Evolutionary conservation across 2,888 invertebrate genomes (phyloP), one percentile per base, ranked within the genome.

Genomic region (Graphium colonna): DNA sequence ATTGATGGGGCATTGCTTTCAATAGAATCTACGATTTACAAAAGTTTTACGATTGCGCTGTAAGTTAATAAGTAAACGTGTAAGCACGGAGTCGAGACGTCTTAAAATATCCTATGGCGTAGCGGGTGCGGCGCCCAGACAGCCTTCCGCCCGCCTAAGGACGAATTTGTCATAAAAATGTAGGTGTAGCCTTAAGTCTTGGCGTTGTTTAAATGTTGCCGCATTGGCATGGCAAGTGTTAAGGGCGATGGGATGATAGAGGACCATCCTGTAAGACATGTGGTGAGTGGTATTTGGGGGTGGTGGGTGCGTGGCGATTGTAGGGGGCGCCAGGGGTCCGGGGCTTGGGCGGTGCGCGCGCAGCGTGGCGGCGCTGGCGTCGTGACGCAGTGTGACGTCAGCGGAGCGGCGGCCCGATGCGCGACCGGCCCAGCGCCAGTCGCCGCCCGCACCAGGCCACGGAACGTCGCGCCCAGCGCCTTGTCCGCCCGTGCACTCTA

Each of bases 361-460:
- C 76, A 63, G 71, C 67, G 77, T 75, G 82, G 84, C 85, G 82
- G 84, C 85, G 87, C 82, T 82, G 82, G 81, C 85, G 83, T 84
- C 83, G 91, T 89, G 91, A 91, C 91, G 92, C 92, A 92, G 92
- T 92, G 91, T 92, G 92, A 92, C 92, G 92, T 92, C 92, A 92
- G 91, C 91, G 91, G 87, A 91, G 91, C 90, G 91, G 91, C 91
- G 92, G 90, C 91, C 92, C 91, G 88, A 91, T 91, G 91, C 90
- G 89, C 84, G 83, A 85, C 86, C 90, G 87, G 85, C 85, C 89
- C 84, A 83, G 80, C 90, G 85, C 83, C 91, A 90, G 89, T 91
- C 90, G 90, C 90, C 88, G 86, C 86, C 84, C 86, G 84, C 80
- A 78, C 75, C 86, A 83, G 84, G 84, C 84, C 84, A 79, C 77